Base-by-base conservation (phyloP, 2,888 invertebrate genomes). In the Chrysodeixis includens region DNA sequence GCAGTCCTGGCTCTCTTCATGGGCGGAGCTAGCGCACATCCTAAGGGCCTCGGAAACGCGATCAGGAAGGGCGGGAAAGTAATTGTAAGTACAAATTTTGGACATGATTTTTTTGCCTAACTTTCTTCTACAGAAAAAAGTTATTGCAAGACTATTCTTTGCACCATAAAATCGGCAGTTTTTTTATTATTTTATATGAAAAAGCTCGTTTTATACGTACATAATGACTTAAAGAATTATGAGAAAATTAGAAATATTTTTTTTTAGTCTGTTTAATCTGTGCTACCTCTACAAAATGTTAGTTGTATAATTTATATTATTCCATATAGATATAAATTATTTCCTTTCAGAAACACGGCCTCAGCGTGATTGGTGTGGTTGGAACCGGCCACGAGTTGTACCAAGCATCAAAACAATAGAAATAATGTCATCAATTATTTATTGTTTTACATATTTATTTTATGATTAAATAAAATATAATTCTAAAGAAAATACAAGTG, bases 331-430 rank as follows among this genome's bases (percentile, higher is more conserved):
- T n/a, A n/a, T n/a, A n/a, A n/a, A n/a, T n/a, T n/a, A 20, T n/a
- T 18, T 8, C 14, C 22, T 70, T 59, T 56, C 71, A 71, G 71
- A 71, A 71, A 58, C 79, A 81, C 2, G 84, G 86, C 1, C 74
- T 85, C 0, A 76, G 80, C 5, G 80, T 75, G 0, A 76, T 83
- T 16, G 80, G 83, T 1, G 71, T 79, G 9, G 71, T 76, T 9
- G 83, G 81, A 6, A 71, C 83, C 6, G 85, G 82, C 0, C 85
- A 85, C 60, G 80, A 85, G 65, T 74, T 82, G 49, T 86, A 84
- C 65, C 79, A 81, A 65, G 67, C 83, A 71, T 32, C 58, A 2
- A 30, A 20, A 20, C 30, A 63, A 40, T 55, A 62, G 18, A 16
- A 30, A n/a, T 18, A 18, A 20, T 2, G 16, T 16, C 1, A 16